These are phyloP conservation scores for Sciurus niger DNA, from an alignment of 2,113 vertebrate species.

Conservation along the genomic window DNA sequence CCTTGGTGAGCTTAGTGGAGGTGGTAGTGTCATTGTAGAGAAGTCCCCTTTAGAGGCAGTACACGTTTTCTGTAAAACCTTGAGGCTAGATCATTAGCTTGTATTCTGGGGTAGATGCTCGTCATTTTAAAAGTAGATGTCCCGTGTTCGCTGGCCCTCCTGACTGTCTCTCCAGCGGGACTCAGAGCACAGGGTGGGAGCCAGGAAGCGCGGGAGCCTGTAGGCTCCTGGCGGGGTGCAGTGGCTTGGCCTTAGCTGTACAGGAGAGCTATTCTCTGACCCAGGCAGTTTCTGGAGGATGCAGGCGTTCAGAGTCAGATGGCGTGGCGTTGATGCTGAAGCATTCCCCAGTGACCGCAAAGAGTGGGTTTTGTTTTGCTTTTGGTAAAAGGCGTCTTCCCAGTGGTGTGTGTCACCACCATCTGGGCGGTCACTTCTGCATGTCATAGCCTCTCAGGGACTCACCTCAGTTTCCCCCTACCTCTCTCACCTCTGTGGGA, in stretches of 20 bases:
- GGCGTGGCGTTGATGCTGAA: neutral
- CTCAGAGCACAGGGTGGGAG: neutral
- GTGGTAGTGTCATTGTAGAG: neutral
- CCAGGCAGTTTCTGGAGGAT: neutral
- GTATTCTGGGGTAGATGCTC: too few relatives aligned
- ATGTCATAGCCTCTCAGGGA: neutral
- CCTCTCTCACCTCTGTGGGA: neutral
- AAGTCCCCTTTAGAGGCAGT: neutral
- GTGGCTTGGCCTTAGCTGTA: neutral
- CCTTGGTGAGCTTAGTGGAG: neutral
- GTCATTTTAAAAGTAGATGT: neutral
- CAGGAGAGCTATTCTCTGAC: neutral
- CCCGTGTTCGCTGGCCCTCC: neutral
- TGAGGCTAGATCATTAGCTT: neutral
- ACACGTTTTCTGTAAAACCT: neutral
- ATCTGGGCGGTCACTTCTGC: neutral
- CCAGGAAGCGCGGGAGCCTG: neutral
- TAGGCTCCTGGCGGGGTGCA: too few relatives aligned
- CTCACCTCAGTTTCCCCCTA: neutral
- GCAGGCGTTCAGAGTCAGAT: neutral
- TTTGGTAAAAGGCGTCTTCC: slow-evolving; percentile 38
- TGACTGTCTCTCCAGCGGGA: neutral
- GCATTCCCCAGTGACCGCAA: slow-evolving; percentile 23
- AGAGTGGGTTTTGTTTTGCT: slow-evolving; percentile 35
- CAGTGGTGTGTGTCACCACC: slow-evolving; percentile 7